Percentiles rank a stretch among this genome's conserved stretches.
These are phyloP conservation scores for Pharmacophagus antenor DNA, from an alignment of 2,888 invertebrate genomes.

Conservation along the genomic window DNA sequence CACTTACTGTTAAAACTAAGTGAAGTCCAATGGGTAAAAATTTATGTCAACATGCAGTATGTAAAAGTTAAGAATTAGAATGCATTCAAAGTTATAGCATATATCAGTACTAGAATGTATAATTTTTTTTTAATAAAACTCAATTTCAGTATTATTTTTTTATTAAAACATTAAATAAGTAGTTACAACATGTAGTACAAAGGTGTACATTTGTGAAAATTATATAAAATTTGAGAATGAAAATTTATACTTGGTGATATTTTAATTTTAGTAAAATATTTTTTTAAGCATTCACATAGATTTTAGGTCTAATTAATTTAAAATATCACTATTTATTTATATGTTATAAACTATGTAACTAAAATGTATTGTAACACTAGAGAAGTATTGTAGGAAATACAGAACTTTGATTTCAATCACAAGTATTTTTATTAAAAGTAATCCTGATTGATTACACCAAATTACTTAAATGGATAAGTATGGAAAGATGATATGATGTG, in stretches of 20 bases:
- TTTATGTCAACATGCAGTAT: not conserved
- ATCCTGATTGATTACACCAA: not conserved
- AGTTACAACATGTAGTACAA: slow-evolving; percentile 48
- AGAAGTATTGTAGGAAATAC: too few species aligned
- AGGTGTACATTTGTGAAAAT: slow-evolving; percentile 53
- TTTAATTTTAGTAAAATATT: slow-evolving; percentile 20
- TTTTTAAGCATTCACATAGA: slow-evolving; percentile 9
- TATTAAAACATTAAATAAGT: slow-evolving; percentile 40
- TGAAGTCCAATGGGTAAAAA: too few species aligned
- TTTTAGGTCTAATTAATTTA: slow-evolving; percentile 17
- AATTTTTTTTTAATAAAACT: not conserved
- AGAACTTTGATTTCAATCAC: slow-evolving; percentile 26
- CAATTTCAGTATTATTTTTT: slow-evolving; percentile 19
- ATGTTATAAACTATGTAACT: not conserved
- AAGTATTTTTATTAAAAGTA: not conserved
- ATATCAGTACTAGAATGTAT: not conserved
- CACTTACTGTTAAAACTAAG: too few species aligned
- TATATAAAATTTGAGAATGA: slow-evolving; percentile 45
- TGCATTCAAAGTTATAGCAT: not conserved
- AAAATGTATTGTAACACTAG: slow-evolving; percentile 10
- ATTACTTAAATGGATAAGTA: not conserved
- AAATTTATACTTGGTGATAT: slow-evolving; percentile 23
- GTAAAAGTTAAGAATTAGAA: not conserved
- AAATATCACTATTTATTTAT: slow-evolving; percentile 3
- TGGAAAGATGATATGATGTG: not conserved